Percentiles rank a stretch among this genome's conserved stretches.
These are phyloP conservation scores for Chelonus insularis DNA, from an alignment of 1,140 invertebrate species.

Conservation along the genomic window DNA sequence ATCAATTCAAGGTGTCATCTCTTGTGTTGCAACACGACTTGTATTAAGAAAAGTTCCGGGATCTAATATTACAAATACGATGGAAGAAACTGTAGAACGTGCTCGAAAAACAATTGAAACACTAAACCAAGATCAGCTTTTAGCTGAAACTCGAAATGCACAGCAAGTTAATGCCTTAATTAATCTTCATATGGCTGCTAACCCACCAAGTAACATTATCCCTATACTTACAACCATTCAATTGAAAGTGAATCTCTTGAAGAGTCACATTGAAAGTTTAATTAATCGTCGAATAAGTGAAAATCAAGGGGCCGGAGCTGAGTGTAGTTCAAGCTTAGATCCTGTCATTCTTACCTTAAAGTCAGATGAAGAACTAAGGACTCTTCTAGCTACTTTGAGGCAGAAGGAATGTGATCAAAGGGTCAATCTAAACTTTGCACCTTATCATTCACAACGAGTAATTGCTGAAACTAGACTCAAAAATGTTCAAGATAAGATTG, in stretches of 20 bases:
- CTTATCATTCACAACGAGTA: constrained; percentile 43
- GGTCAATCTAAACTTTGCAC: constrained; percentile 46
- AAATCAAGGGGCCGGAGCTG: constrained; percentile 42
- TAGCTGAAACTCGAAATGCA: constrained; percentile 43
- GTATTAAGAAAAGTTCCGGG: constrained; percentile 47
- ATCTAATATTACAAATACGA: constrained; percentile 40
- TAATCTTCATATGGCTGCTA: constrained; percentile 50
- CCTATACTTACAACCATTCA: constrained; percentile 49
- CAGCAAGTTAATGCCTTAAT: constrained; percentile 51
- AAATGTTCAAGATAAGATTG: constrained; percentile 47
- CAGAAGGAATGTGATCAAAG: constrained; percentile 50
- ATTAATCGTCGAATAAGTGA: constrained; percentile 48
- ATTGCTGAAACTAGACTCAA: constrained; percentile 43
- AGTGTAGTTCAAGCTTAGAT: constrained; percentile 40
- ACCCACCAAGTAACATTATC: constrained; percentile 43
- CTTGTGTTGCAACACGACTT: constrained; percentile 47
- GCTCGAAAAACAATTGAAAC: constrained; percentile 36
- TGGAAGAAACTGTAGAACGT: constrained; percentile 47
- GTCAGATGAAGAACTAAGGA: constrained; percentile 46
- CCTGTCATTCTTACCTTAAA: constrained; percentile 42
- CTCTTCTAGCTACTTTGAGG: constrained; percentile 39
- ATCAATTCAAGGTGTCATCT: constrained; percentile 46
- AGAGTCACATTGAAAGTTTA: constrained; percentile 41
- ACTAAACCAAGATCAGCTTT: constrained; percentile 48
- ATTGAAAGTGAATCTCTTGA: constrained; percentile 51